These are phyloP conservation scores for Callinectes sapidus DNA, from an alignment of 2,888 invertebrate genomes.

Conservation along the genomic window DNA sequence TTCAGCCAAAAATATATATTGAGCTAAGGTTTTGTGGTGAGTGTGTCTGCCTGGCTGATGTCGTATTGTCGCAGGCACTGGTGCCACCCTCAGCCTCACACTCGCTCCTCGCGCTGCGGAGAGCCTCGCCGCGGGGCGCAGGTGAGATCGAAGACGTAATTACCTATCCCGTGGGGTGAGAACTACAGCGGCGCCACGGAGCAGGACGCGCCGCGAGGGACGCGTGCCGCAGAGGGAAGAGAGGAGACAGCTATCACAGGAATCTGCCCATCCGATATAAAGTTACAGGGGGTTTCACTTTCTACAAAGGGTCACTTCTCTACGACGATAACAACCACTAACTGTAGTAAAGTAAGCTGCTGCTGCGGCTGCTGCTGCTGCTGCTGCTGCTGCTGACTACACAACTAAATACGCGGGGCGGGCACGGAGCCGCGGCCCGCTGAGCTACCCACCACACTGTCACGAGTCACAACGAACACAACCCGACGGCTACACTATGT, in stretches of 20 bases:
- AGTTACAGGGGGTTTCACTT: constrained; percentile 23
- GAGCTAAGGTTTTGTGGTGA: no score
- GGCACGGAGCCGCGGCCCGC: neutral
- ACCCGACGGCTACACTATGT: constrained; percentile 32
- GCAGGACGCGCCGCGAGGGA: neutral
- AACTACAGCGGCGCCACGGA: neutral
- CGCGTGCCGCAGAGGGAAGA: neutral
- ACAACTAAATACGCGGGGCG: neutral
- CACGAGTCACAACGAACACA: constrained; percentile 31
- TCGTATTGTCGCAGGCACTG: no score
- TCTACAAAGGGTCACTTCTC: constrained; percentile 38
- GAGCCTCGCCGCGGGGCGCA: neutral
- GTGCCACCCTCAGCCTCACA: no score
- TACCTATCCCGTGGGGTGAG: constrained; percentile 15
- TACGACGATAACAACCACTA: constrained; percentile 45
- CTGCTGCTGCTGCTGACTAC: constrained; percentile 31
- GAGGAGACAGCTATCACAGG: constrained; percentile 32
- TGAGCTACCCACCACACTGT: constrained; percentile 20
- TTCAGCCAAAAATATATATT: no score
- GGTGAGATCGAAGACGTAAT: constrained; percentile 13
- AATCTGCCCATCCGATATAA: constrained; percentile 30
- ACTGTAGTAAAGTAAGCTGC: constrained; percentile 34
- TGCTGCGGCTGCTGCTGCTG: constrained; percentile 32
- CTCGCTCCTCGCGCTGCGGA: no score
- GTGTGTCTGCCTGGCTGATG: no score